Evolutionary conservation across 64 coral and sea anemone species (phyloP).

Genomic region (Dendronephthya gigantea): DNA sequence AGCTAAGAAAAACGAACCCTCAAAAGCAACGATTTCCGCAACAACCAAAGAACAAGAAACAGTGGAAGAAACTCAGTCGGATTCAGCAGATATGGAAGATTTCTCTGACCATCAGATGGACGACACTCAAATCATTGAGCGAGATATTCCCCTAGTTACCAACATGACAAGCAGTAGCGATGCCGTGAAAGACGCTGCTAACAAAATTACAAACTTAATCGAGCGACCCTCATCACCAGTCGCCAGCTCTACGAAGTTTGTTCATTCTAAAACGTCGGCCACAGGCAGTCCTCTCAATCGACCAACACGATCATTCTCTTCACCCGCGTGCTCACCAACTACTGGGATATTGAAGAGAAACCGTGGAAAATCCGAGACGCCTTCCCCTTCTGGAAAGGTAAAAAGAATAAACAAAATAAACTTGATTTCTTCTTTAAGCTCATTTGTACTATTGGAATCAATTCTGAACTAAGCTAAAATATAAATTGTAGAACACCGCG

Average conservation of each 20-base stretch:
- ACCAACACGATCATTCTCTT: background rate
- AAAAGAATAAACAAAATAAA: too few relatives aligned
- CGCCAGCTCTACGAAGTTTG: background rate
- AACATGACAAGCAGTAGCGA: background rate
- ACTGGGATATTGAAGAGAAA: conserved; percentile 15
- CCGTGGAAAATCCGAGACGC: background rate
- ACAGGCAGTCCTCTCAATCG: background rate
- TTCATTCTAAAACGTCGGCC: background rate
- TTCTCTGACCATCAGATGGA: background rate
- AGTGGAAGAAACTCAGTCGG: background rate
- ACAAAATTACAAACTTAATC: background rate
- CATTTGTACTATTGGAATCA: too few relatives aligned
- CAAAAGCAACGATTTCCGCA: background rate
- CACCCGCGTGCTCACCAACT: background rate
- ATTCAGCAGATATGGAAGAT: background rate
- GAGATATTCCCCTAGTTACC: background rate
- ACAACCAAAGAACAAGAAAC: background rate
- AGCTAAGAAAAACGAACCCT: background rate
- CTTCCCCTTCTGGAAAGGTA: conserved; percentile 2
- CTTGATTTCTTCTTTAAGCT: too few relatives aligned
- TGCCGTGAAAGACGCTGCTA: background rate
- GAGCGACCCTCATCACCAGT: background rate
- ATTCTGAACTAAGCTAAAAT: too few relatives aligned
- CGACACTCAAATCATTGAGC: background rate
- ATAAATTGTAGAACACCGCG: too few relatives aligned